Evolutionary conservation across 1,140 invertebrate genomes (phyloP), one percentile per base, ranked within the genome.

Genomic region (Drosophila melanogaster): DNA sequence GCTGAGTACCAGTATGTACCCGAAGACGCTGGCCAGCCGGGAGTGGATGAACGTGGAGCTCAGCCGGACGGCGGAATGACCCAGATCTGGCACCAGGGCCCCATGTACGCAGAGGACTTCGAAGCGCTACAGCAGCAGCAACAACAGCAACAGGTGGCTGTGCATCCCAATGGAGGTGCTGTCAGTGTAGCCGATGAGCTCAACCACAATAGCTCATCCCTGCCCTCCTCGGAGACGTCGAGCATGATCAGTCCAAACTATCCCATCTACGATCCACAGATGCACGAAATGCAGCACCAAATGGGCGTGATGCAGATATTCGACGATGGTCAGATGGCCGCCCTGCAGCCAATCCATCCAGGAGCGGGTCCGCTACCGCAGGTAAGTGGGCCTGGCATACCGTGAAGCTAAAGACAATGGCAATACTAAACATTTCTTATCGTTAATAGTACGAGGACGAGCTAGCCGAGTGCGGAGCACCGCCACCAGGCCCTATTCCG

Each of bases 281-380:
- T 92, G 15, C 90, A 92, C 50, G 90, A 92, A 17, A 77, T 91
- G 41, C 87, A 90, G 55, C 90, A 92, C 33, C 90, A 90, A 57
- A 90, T 92, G 90, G 70, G 85, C 33, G 83, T 92, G 33, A 81
- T 92, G 84, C 90, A 92, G 56, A 90, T 92, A 30, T 92, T 84
- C 24, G 90, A 91, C 38, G 87, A 91, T 51, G 72, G 69, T 6
- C 90, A 92, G 53, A 53, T 90, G 51, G 73, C 78, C 14, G 62
- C 83, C 10, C 66, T 91, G n/a, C 84, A 85, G 59, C 62, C 69
- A 1, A 81, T 91, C 46, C 90, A 91, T 70, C 78, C 84, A 26
- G 80, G 65, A 35, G 64, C 69, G 15, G 84, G 49, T n/a, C 54
- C 61, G 8, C 43, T 86, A 40, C 64, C 64, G 56, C 90, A 87